These are phyloP conservation scores for Nyctalus aviator DNA, from an alignment of 2,797 vertebrate species.

Conservation along the genomic window DNA sequence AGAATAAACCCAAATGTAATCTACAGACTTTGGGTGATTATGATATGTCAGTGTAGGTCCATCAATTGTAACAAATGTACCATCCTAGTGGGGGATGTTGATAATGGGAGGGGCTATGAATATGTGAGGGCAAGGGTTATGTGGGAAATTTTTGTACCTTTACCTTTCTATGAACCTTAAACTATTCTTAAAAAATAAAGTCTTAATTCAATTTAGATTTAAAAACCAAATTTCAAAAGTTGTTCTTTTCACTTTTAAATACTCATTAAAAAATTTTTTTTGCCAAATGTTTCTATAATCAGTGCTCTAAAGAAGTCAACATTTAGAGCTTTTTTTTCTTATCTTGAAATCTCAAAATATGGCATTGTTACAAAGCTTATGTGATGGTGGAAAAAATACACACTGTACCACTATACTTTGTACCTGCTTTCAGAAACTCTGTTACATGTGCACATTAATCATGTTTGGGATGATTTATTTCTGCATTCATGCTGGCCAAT, in stretches of 20 bases:
- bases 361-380: conserved; percentile 36
- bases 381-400: conserved; percentile 56
- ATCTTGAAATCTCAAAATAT: conserved; percentile 48
- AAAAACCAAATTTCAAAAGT: conserved; percentile 13
- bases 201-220: neutral
- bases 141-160: neutral
- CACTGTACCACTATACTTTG: conserved; percentile 34
- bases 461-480: conserved; percentile 77
- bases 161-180: neutral
- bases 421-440: conserved; percentile 68
- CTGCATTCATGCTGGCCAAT: conserved; percentile 63
- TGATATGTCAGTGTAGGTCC: neutral
- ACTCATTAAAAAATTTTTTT: neutral
- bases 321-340: neutral
- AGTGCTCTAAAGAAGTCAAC: conserved; percentile 1
- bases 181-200: neutral
- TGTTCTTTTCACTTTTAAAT: neutral
- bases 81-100: neutral
- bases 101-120: neutral
- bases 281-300: neutral
- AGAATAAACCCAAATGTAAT: neutral
- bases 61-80: neutral
- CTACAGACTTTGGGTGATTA: neutral
- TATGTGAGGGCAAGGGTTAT: neutral
- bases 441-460: conserved; percentile 74